Evolutionary conservation across 1,140 invertebrate genomes (phyloP), one percentile per base, ranked within the genome.

Genomic region (Pseudobourletiella spinata): DNA sequence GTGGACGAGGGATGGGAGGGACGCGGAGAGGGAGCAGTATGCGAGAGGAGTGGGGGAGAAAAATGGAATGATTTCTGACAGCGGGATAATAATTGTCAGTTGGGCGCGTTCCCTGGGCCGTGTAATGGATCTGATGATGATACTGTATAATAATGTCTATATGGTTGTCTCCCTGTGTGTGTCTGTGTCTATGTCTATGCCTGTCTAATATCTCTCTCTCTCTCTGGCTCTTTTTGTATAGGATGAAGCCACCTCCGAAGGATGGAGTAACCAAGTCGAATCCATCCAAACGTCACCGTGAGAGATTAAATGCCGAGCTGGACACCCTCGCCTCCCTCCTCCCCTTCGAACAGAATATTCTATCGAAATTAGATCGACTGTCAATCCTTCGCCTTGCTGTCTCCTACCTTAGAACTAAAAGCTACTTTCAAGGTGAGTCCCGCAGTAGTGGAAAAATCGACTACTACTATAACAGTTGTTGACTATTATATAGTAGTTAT

Each of bases 251-350:
- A 29, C 90, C 91, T 52, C 87, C 91, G 67, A 96, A 96, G 79
- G 93, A 96, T 76, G 88, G 89, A 61, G 91, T 95, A 70, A 93
- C 92, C n/a, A 98, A 98, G 76, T 95, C 91, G 73, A 99, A 98
- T 78, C 95, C 96, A 1, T 95, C 91, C 75, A 99, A 99, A 77
- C 79, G 96, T 24, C 96, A 99, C 77, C 82, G 96, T 24, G 95
- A 99, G 79, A 81, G 96, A 28, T 82, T 99, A 28, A 99, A 99
- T 76, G 92, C 91, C 2, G 96, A 99, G 77, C 79, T 99, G 74
- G 96, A 99, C 78, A 95, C 92, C 39, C 78, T 99, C 69, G 96
- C 96, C n/a, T 94, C 88, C 61, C 81, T 99, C 50, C 81, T 99
- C 71, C 96, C 96, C 65, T 99, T 96, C 80, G 95, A 99, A 77